These are phyloP conservation scores for Bombus difficillimus DNA, from an alignment of 1,140 invertebrate species.

Conservation along the genomic window DNA sequence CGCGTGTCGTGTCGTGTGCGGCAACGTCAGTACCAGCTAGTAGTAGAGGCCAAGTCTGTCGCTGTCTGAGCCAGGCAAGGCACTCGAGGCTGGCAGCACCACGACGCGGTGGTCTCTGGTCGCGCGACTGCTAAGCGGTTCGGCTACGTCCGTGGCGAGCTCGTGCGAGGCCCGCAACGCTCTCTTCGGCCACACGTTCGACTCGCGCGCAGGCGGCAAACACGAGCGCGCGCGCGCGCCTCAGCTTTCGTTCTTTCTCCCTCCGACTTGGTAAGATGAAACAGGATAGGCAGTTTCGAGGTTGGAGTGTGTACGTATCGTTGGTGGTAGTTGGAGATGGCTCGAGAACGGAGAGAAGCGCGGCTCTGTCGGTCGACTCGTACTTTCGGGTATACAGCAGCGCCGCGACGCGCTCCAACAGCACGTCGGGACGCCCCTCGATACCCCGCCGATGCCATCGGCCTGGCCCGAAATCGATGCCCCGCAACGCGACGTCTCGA, in stretches of 20 bases:
- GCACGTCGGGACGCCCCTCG: conserved; percentile 57
- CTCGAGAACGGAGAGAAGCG: background rate
- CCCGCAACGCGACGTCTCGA: conserved; percentile 67
- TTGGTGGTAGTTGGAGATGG: background rate
- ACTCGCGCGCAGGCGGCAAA: conserved; percentile 53
- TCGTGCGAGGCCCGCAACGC: conserved; percentile 36
- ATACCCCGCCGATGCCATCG: conserved; percentile 67
- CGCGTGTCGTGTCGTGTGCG: conserved; percentile 50
- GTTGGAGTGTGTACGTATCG: background rate
- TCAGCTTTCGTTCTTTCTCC: background rate
- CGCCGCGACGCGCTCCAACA: conserved; percentile 52
- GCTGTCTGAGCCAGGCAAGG: conserved; percentile 42
- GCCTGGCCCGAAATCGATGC: conserved; percentile 69
- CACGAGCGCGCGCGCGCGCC: background rate
- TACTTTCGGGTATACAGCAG: conserved; percentile 36
- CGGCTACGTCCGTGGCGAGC: conserved; percentile 44
- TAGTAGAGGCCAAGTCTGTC: conserved; percentile 20
- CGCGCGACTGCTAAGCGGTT: conserved; percentile 49
- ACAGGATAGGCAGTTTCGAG: background rate
- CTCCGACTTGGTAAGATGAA: background rate
- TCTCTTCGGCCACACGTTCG: background rate
- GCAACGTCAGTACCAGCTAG: conserved; percentile 44
- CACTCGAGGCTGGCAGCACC: conserved; percentile 44
- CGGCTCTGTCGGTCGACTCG: conserved; percentile 14
- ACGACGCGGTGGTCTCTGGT: conserved; percentile 54